Base-by-base conservation (phyloP, 2,888 invertebrate genomes). In the Harmothoe impar region DNA sequence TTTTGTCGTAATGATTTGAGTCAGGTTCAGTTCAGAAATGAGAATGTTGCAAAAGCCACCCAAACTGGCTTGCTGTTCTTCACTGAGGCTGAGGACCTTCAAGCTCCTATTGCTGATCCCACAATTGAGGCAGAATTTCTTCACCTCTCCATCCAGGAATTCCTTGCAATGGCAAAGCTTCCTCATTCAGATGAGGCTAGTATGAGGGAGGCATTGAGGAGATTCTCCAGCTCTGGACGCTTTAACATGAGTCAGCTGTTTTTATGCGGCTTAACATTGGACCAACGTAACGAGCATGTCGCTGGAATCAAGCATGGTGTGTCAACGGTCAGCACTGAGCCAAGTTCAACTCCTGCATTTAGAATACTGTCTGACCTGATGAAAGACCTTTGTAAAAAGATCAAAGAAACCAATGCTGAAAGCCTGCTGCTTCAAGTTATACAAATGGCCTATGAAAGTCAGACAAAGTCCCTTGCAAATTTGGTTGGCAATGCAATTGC, bases 211-310 rank as follows among this genome's bases (percentile, higher is more conserved):
- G 23, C 20, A 3, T 20, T 62, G 23, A 15, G 1, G 62, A 20
- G n/a, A n/a, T 62, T 62, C 20, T n/a, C 62, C 15, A n/a, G 3
- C 62, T 62, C 62, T 20, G 62, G 62, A 20, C 62, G 62, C 3
- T 62, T 62, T n/a, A 62, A 62, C 62, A 62, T 62, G 62, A 62
- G 20, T n/a, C 62, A 62, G 62, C 62, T 62, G 23, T 62, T 62
- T 62, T 15, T 62, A 3, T 62, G 20, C 15, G 62, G 62, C 23
- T 62, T 62, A n/a, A n/a, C 62, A 20, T 3, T 62, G 20, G 62
- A 62, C 23, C 1, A 62, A 20, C 3, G 23, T 1, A 43, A 43
- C 10, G 43, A 43, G 10, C 43, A 10, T 43, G 43, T 43, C 10
- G 43, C 43, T 43, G 43, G 43, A 43, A 43, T 43, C 43, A 43